Percentiles rank a stretch among this genome's conserved stretches.
Conservation (phyloP, 2,888 invertebrate genomes). For the Trachelus stipa region DNA sequence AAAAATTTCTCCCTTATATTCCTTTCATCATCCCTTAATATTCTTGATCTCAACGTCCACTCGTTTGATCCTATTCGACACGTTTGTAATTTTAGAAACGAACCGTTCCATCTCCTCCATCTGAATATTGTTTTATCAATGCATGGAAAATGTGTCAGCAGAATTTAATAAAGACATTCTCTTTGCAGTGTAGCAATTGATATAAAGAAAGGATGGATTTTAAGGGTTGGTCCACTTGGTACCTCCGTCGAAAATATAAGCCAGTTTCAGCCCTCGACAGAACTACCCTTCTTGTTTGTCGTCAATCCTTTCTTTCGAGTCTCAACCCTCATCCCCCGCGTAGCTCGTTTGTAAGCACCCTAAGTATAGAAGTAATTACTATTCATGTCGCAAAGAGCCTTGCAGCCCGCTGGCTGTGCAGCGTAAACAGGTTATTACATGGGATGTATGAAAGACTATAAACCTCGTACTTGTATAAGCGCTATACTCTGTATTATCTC, state of each 20-base stretch:
- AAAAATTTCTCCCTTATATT: too few species aligned
- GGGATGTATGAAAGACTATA: neutral
- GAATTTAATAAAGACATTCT: constrained; percentile 37
- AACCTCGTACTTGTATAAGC: too few species aligned
- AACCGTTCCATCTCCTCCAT: too few species aligned
- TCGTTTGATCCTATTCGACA: too few species aligned
- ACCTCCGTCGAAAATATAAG: too few species aligned
- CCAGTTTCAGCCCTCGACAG: constrained; percentile 1
- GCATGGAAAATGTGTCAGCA: neutral
- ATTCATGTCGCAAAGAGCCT: constrained; percentile 43
- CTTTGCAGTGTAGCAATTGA: constrained; percentile 17
- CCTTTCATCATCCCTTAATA: too few species aligned
- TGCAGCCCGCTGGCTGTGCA: constrained; percentile 26
- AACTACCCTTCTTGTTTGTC: constrained; percentile 31
- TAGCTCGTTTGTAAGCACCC: constrained; percentile 13
- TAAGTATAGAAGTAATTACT: constrained; percentile 38
- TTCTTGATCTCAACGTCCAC: too few species aligned
- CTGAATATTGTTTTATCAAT: too few species aligned
- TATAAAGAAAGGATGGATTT: neutral
- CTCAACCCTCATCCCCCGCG: constrained; percentile 17
- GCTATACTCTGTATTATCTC: too few species aligned
- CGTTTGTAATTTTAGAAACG: too few species aligned
- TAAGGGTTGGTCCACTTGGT: too few species aligned
- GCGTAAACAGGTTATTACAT: constrained; percentile 47
- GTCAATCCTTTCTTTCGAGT: constrained; percentile 22